Evolutionary conservation across 2,888 invertebrate genomes (phyloP), one percentile per base, ranked within the genome.

Genomic region (Lordiphosa andalusiaca): DNA sequence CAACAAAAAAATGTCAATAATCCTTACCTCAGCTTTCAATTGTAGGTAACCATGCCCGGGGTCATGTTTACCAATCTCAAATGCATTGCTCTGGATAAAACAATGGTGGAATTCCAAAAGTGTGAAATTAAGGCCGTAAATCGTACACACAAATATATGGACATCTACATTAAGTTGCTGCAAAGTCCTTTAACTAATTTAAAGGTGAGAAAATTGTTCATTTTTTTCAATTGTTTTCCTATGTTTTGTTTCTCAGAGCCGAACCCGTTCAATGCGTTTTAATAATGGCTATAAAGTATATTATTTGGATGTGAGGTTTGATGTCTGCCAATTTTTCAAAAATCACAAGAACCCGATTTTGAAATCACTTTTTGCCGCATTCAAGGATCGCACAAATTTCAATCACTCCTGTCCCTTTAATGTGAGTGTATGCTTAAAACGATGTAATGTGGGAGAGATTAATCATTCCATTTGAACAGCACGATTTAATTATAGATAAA

Each of bases 401-500:
- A 40, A 40, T 40, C 40, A 40, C 21, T 19, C 40, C 3, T 40
- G 40, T 12, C 40, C 40, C 19, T 21, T 21, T 40, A 3, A 40
- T 40, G 40, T 40, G 6, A 40, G 40, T 40, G 40, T 40, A 39
- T 16, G 16, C 7, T n/a, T 30, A 3, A 4, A 6, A 3, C 10
- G 4, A 30, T 10, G 30, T 3, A 9, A 30, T 9, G 10, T 2
- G 4, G 4, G 0, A 10, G 30, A 30, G 10, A 9, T 30, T 30
- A 9, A 30, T 30, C 9, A 3, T 30, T 10, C 7, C 2, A 30
- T 30, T 25, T 9, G 0, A 41, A 13, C 2, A 65, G 49, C 39
- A 67, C 3, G 69, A 69, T 33, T 0, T 60, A 2, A 46, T 52
- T 9, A 0, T 69, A 0, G 53, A 56, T 6, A 59, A 49, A 36